phyloP scores from a whole-genome alignment of 2,797 vertebrate species.

The Ataeniobius toweri region DNA sequence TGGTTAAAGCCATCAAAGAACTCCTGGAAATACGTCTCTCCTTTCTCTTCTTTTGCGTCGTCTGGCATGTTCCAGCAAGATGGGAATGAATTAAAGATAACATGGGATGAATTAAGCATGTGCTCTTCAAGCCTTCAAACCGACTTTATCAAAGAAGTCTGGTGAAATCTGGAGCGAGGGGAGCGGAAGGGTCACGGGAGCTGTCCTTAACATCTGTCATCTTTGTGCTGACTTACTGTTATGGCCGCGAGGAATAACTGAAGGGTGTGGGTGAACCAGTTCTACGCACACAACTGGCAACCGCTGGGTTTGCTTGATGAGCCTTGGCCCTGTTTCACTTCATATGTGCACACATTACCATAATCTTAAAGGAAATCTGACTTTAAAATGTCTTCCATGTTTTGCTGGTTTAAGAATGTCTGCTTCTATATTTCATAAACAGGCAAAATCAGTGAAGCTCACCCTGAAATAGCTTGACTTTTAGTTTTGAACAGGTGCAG shows the following conservation, averaged over 20 bases:
- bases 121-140: constrained; percentile 55
- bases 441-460: background rate
- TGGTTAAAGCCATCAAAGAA: constrained; percentile 30
- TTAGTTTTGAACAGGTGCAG: background rate
- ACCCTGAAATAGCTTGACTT: background rate
- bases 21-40: constrained; percentile 10
- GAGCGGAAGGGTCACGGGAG: constrained; percentile 37
- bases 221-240: constrained; percentile 53
- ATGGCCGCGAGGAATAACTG: constrained; percentile 21
- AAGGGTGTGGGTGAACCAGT: background rate
- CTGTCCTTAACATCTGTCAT: constrained; percentile 50
- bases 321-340: constrained; percentile 14
- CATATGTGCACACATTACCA: background rate
- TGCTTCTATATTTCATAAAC: background rate
- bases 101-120: constrained; percentile 71
- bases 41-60: constrained; percentile 25
- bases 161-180: constrained; percentile 30
- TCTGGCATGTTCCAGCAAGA: constrained; percentile 43
- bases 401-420: constrained; percentile 3
- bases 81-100: constrained; percentile 69
- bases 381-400: background rate
- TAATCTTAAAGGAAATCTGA: constrained; percentile 12
- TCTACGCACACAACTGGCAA: constrained; percentile 24
- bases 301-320: constrained; percentile 19
- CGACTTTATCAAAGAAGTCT: constrained; percentile 56